phyloP scores from a whole-genome alignment of 2,113 vertebrate genomes.

The Parus major region DNA sequence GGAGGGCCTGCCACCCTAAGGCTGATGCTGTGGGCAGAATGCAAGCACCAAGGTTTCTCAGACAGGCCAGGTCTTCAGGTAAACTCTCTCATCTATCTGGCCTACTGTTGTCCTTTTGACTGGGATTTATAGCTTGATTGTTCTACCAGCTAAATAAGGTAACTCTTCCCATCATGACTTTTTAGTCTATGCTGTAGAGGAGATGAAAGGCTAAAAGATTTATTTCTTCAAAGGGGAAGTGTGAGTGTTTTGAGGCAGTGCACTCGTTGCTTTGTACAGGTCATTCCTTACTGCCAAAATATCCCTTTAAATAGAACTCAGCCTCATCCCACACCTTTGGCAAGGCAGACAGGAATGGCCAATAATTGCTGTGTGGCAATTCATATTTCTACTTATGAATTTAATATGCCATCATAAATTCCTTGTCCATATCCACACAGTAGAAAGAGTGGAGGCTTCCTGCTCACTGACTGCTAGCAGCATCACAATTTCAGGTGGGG shows the following conservation, averaged over 20 bases:
- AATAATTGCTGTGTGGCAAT: background rate
- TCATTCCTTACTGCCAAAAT: background rate
- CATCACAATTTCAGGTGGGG: background rate
- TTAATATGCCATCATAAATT: background rate
- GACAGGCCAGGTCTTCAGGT: background rate
- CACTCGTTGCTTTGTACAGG: background rate
- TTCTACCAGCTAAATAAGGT: background rate
- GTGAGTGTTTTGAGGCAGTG: background rate
- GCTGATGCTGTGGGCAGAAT: background rate
- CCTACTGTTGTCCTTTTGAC: background rate
- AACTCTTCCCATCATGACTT: background rate
- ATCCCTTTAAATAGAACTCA: background rate
- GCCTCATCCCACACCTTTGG: background rate
- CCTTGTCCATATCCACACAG: background rate
- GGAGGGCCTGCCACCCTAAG: background rate
- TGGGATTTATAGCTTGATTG: background rate
- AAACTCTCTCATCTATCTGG: background rate
- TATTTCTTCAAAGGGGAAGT: background rate
- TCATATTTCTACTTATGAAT: background rate
- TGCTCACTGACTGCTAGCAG: background rate
- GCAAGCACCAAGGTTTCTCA: background rate
- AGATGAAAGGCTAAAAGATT: background rate
- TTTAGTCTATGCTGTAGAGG: background rate
- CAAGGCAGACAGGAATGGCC: background rate
- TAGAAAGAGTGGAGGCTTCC: background rate